Evolutionary conservation across 2,113 vertebrate species (phyloP).

Genomic region (Martes martes): DNA sequence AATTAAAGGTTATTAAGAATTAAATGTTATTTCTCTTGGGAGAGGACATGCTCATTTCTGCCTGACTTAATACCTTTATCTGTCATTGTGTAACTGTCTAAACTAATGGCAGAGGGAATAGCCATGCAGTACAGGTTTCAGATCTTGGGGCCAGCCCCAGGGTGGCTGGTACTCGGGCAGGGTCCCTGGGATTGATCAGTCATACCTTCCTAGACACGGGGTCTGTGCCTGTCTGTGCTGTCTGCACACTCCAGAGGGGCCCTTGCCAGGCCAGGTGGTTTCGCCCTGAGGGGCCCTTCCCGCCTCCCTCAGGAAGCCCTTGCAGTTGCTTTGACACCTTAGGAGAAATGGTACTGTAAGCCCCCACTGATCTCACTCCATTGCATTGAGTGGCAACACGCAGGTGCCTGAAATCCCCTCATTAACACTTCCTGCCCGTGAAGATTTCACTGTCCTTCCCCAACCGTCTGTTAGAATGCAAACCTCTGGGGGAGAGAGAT

Average conservation of each 20-base stretch:
- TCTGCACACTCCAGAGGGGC: background rate
- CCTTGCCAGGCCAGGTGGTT: background rate
- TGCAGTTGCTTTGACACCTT: background rate
- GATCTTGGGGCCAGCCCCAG: background rate
- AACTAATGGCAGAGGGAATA: conserved; percentile 73
- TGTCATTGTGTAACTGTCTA: conserved; percentile 69
- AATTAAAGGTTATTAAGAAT: conserved; percentile 43
- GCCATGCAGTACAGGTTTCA: conserved; percentile 60
- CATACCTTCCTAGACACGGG: background rate
- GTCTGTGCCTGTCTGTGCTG: background rate
- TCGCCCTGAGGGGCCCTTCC: background rate
- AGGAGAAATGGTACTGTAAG: background rate
- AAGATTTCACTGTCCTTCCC: background rate
- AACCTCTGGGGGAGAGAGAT: background rate
- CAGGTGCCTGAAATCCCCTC: background rate
- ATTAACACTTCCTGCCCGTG: background rate
- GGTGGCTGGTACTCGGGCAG: background rate
- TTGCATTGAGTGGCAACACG: background rate
- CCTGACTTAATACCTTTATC: conserved; percentile 62
- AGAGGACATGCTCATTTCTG: conserved; percentile 65
- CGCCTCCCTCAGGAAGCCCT: background rate
- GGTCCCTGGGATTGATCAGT: background rate
- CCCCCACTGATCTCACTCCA: background rate
- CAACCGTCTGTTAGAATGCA: background rate
- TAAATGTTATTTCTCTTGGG: conserved; percentile 63